Base-by-base conservation (phyloP, 2,888 invertebrate genomes). In the Meteorus colon region DNA sequence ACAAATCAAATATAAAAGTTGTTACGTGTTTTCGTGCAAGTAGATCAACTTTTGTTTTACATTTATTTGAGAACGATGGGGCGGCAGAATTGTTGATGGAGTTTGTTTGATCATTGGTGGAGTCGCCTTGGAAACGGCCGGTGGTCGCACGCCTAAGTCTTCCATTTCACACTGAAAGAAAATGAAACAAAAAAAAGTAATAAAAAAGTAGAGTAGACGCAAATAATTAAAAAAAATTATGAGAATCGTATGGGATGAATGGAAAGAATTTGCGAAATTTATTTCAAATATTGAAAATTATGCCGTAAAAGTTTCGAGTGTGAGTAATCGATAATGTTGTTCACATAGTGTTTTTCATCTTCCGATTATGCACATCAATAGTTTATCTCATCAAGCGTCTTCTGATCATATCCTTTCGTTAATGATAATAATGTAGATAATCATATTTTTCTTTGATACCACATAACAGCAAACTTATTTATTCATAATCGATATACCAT, bases 381-480 rank as follows among this genome's bases (percentile, higher is more conserved):
- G 16, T 27, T 62, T 62, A 14, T 62, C 31, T 62, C 31, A 62
- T 62, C 62, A 62, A 62, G 62, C 62, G 31, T 62, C 31, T 27
- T 29, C 27, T 0, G 16, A 29, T 62, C 29, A 55, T 55, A 29
- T 37, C 24, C n/a, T 6, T 37, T 29, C 29, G 14, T 27, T 45
- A 71, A 62, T 60, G 45, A 71, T 60, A 24, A 62, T 37, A 60
- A 60, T 19, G 45, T 45, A 27, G 60, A 71, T 62, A 62, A 37
- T 59, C 45, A 71, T 62, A 62, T 71, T 62, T 71, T 62, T 62
- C 62, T 62, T 62, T 45, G 71, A 24, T 71, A 71, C 60, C 24
- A 27, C 70, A 16, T 37, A 62, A 62, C 31, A 62, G 41, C 19
- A 34, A 45, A 51, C 31, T 73, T 51, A 51, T 73, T 34, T 19